A percentile compares a stretch with the other conserved stretches of the same genome.
phyloP scores from a whole-genome alignment of 2,888 invertebrate species.

The Furcula furcula region DNA sequence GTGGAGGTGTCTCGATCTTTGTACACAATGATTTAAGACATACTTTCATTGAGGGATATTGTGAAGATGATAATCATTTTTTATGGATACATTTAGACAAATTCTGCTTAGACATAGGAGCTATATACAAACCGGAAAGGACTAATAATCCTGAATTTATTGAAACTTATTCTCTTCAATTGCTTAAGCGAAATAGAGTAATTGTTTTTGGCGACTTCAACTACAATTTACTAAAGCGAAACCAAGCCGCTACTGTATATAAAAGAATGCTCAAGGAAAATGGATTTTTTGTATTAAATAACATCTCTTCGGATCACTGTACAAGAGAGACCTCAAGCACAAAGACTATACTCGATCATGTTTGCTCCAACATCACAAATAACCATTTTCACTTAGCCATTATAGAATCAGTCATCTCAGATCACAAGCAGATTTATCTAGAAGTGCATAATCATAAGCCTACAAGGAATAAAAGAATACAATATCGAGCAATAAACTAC shows the following conservation, averaged over 20 bases:
- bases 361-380: background rate
- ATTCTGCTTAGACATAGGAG: background rate
- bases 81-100: conserved; percentile 1
- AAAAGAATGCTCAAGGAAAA: background rate
- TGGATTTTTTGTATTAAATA: background rate
- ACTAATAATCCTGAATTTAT: background rate
- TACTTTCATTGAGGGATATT: background rate
- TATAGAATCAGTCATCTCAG: background rate
- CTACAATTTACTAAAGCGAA: background rate
- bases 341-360: background rate
- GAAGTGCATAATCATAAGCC: background rate
- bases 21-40: background rate
- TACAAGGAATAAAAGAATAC: background rate
- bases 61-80: conserved; percentile 2
- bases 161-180: background rate
- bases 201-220: no score
- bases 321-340: background rate
- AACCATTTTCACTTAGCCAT: background rate
- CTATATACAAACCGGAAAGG: background rate
- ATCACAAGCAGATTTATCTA: background rate
- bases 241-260: background rate
- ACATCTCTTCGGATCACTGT: background rate
- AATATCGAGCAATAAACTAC: background rate
- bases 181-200: background rate
- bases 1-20: background rate